Evolutionary conservation across 2,888 invertebrate species (phyloP), one percentile per base, ranked within the genome.

Genomic region (Apodemia zela): DNA sequence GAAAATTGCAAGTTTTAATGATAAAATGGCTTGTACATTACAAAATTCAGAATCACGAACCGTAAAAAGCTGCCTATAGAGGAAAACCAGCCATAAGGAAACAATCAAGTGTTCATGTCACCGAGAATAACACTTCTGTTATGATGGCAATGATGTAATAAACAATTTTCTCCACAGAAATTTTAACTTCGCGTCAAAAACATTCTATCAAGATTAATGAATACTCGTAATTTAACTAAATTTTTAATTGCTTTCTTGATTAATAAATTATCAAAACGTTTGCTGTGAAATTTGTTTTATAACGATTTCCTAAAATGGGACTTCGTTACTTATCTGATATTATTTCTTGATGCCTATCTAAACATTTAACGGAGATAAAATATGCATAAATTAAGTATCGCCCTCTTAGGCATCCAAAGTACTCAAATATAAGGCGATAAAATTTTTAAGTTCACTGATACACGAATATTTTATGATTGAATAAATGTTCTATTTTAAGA

Each of bases 241-340:
- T 42, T 15, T 42, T 42, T 42, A 42, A 42, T 49, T 10, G 49
- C 18, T 18, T 49, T n/a, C 18, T 18, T 49, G 49, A 18, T 54
- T 54, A 21, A 54, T 54, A 5, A 54, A 21, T 54, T 54, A 21
- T 54, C 54, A 51, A 54, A 54, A 21, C 4, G 3, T 54, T 54
- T 15, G 5, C 25, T 13, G 18, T 11, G 21, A 25, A 54, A 54
- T 25, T 54, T 13, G 13, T 54, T 54, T 54, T 49, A 11, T 51
- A 51, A 21, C 11, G 13, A 54, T 13, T 54, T 54, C 3, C 25
- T 13, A 21, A 54, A 51, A 21, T 21, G 17, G 4, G 11, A 51
- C 18, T 21, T 21, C 51, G 49, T 10, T n/a, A 17, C 18, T 17
- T 17, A n/a, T n/a, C n/a, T n/a, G 6, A 17, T 49, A 18, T 49